A percentile compares a stretch with the other conserved stretches of the same genome.
These are phyloP conservation scores for Philereme vetulata DNA, from an alignment of 2,888 invertebrate species.

Conservation along the genomic window DNA sequence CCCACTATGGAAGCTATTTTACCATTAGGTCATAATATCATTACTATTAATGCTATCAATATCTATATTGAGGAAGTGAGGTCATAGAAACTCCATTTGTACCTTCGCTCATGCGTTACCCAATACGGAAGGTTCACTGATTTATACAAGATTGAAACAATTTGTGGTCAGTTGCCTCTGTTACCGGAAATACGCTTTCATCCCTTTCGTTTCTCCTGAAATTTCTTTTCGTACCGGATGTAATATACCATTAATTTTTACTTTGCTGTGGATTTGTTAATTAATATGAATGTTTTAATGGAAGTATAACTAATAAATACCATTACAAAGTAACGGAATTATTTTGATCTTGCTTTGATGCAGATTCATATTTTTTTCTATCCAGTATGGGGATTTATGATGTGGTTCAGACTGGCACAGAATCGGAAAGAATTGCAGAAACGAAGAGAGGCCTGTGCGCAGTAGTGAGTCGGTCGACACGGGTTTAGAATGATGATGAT, in stretches of 20 bases:
- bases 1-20: no score
- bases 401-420: no score
- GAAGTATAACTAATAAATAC: neutral
- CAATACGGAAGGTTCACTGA: constrained; percentile 36
- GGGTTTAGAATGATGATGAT: no score
- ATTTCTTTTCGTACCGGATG: constrained; percentile 33
- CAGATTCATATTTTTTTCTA: no score
- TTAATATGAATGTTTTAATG: neutral
- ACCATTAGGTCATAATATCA: no score
- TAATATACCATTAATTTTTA: constrained; percentile 11
- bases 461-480: no score
- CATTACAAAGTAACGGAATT: no score
- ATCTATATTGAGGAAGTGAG: neutral
- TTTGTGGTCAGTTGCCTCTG: constrained; percentile 42
- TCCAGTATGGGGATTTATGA: no score
- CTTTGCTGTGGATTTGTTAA: neutral
- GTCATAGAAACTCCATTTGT: constrained; percentile 31
- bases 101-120: constrained; percentile 31
- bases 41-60: no score
- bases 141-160: constrained; percentile 44
- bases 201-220: constrained; percentile 36
- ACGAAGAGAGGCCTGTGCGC: no score
- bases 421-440: no score
- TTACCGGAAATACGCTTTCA: constrained; percentile 41
- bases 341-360: no score